Evolutionary conservation across 2,113 vertebrate genomes (phyloP), one percentile per base, ranked within the genome.

Genomic region (Orycteropus afer): DNA sequence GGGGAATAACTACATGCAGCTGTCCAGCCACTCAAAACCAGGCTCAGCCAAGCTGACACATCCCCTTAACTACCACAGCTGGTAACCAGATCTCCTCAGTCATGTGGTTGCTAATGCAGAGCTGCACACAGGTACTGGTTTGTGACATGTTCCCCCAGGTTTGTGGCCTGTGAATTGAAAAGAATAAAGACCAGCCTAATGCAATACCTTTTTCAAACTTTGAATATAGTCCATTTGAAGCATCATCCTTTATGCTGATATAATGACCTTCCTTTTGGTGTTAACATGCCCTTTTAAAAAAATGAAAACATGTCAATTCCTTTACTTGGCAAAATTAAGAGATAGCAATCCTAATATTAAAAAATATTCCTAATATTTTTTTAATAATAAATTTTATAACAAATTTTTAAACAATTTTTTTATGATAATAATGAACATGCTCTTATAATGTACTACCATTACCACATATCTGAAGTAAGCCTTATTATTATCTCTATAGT

Each of bases 161-260:
- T 42, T 63, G 45, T 71, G 22, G 25, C 37, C n/a, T 74, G 11
- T 85, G 83, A 82, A 42, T 49, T 61, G 34, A 86, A 61, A 83
- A 61, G 20, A 84, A 37, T 42, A 51, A 83, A 87, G 71, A 79
- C 9, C 42, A 73, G 51, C 4, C 42, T 71, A 17, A 69, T 90
- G 74, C 45, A 79, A 74, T 57, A 12, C 3, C 32, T 45, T 93
- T 90, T 90, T 69, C 23, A 79, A 29, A 92, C 29, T 93, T 85
- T 45, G 92, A 89, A 59, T 91, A 27, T 32, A 23, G 67, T 73
- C 29, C 1, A 78, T 88, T 94, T 61, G 82, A 69, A 87, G 13
- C 51, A 51, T 69, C 65, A 11, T 45, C 29, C 37, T 49, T 94
- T 89, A 22, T 40, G 18, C 49, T 84, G 73, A 61, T 74, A 69